Percentiles rank a stretch among this genome's conserved stretches.
These are phyloP conservation scores for Naja naja DNA, from an alignment of 2,113 vertebrate species.

Conservation along the genomic window DNA sequence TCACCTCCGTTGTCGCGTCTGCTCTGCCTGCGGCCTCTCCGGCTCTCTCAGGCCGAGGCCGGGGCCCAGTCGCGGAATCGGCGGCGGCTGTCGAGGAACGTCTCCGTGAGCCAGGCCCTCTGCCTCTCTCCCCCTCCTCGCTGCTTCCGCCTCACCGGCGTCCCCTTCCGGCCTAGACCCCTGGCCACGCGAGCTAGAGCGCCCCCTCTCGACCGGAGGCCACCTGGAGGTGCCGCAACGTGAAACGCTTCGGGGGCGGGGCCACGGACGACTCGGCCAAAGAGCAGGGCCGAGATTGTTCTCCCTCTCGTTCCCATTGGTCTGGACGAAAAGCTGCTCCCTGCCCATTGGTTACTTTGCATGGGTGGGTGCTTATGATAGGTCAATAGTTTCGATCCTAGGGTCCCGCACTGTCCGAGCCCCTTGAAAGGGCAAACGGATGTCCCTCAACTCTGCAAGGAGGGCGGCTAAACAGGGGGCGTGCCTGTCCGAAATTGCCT, in stretches of 20 bases:
- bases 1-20: neutral
- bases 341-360: neutral
- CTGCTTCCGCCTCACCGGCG: neutral
- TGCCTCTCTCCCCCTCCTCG: neutral
- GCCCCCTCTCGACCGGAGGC: constrained; percentile 66
- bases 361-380: neutral
- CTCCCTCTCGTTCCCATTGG: neutral
- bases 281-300: neutral
- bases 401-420: neutral
- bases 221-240: neutral
- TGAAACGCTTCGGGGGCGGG: neutral
- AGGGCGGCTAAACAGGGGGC: neutral
- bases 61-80: constrained; percentile 1
- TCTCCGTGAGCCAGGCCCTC: constrained; percentile 13
- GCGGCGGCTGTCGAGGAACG: neutral
- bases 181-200: constrained; percentile 27
- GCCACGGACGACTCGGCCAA: neutral
- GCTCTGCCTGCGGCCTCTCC: neutral
- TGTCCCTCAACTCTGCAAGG: neutral
- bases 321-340: neutral
- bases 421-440: neutral
- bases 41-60: neutral
- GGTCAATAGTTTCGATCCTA: neutral
- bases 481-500: no score
- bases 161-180: neutral